Evolutionary conservation across 2,113 vertebrate species (phyloP).

Genomic region (Gallinago undulata): DNA sequence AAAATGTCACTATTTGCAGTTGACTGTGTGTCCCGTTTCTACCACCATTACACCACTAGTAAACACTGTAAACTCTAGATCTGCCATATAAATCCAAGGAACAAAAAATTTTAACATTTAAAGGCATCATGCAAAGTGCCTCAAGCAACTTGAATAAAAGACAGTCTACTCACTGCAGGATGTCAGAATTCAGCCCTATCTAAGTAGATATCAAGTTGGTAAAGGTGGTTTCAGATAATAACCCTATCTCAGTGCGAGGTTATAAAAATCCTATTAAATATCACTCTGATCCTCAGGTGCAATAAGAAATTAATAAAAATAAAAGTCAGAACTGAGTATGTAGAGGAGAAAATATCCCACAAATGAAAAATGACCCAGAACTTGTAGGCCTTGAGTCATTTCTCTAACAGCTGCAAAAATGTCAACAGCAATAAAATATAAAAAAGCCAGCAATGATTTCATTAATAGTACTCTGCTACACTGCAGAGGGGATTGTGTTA

Average conservation of each 20-base stretch:
- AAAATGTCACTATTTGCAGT: not conserved
- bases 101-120: not conserved
- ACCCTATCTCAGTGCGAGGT: not conserved
- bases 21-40: not conserved
- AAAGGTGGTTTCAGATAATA: not conserved
- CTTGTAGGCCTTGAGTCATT: not conserved
- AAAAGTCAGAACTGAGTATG: constrained; percentile 12
- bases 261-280: constrained; percentile 34
- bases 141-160: not conserved
- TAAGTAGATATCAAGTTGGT: not conserved
- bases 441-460: constrained; percentile 32
- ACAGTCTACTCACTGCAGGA: not conserved
- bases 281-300: not conserved
- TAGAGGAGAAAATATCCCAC: not conserved
- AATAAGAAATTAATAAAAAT: constrained; percentile 49
- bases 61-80: not conserved
- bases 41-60: not conserved
- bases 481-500: not conserved
- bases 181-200: not conserved
- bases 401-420: constrained; percentile 50
- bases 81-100: not conserved
- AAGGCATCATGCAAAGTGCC: not conserved
- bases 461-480: not conserved
- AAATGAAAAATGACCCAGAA: constrained; percentile 45
- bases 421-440: constrained; percentile 27